Evolutionary conservation across 1,140 invertebrate species (phyloP), one percentile per base, ranked within the genome.

Genomic region (Helicoverpa armigera): DNA sequence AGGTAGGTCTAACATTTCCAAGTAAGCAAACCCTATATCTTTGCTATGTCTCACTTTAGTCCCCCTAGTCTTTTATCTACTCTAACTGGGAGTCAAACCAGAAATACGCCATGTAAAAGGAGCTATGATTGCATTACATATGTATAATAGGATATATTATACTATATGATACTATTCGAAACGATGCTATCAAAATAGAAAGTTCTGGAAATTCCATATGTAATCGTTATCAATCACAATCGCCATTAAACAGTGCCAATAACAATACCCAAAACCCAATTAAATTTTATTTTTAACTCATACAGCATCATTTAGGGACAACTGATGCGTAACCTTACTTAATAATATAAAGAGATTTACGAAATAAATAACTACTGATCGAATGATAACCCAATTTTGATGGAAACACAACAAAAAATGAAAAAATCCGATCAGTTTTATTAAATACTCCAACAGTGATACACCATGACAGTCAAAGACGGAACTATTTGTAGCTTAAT

Each of bases 401-500:
- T 51, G 23, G 31, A 67, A 54, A 48, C 13, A 56, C 29, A 53
- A 4, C 53, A 54, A 67, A 43, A 67, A 23, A 3, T 60, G n/a
- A 58, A 29, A 11, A 7, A 13, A 16, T 53, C 50, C 3, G 4
- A 13, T 65, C 75, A 77, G 75, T 77, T 4, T 43, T 2, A 23
- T 56, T 67, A 16, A 10, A 53, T 2, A 54, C 43, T 65, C 14
- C 29, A 54, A 0, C 14, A 51, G 23, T 29, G 14, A 16, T 10
- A 50, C 48, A 70, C 63, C 29, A 91, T 91, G 89, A 92, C 89
- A 2, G 82, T 93, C 1, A 86, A 79, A 12, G 88, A 87, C 10
- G 86, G 83, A 12, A 92, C 91, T 1, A 81, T 94, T 11, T 94
- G 93, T 60, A 91, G 69, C 74, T 72, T 94, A 3, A 89, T 94